phyloP scores from a whole-genome alignment of 1,140 invertebrate species.

The Melanaphis sacchari region DNA sequence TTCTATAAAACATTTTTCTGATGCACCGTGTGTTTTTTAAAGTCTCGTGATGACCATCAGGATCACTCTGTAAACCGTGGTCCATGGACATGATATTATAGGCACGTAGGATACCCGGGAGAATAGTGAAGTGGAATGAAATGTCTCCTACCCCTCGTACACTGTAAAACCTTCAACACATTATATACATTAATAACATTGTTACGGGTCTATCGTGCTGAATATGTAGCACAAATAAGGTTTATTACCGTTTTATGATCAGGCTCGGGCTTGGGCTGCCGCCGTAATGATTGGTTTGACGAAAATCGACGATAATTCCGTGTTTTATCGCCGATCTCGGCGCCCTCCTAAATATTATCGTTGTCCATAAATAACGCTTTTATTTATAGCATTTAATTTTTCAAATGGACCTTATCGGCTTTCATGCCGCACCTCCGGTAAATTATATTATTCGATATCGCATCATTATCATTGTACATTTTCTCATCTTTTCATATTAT shows the following conservation, averaged over 20 bases:
- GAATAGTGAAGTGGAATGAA: constrained; percentile 7
- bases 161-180: constrained; percentile 35
- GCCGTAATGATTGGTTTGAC: constrained; percentile 40
- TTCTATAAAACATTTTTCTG: no score
- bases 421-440: neutral
- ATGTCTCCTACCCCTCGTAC: neutral
- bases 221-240: constrained; percentile 47
- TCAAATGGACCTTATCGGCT: constrained; percentile 29
- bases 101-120: neutral
- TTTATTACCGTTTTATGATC: constrained; percentile 55
- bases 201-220: neutral
- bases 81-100: neutral
- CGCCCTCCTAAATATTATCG: constrained; percentile 11
- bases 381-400: constrained; percentile 55
- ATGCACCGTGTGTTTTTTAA: no score
- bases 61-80: neutral
- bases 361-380: constrained; percentile 46
- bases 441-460: neutral
- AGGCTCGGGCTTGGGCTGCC: neutral
- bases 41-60: neutral
- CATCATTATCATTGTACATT: neutral
- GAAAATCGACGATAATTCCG: constrained; percentile 49
- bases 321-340: constrained; percentile 43
- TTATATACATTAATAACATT: constrained; percentile 50
- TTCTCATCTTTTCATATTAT: neutral